Evolutionary conservation across 1,140 invertebrate species (phyloP), one percentile per base, ranked within the genome.

Genomic region (Nebria ingens): DNA sequence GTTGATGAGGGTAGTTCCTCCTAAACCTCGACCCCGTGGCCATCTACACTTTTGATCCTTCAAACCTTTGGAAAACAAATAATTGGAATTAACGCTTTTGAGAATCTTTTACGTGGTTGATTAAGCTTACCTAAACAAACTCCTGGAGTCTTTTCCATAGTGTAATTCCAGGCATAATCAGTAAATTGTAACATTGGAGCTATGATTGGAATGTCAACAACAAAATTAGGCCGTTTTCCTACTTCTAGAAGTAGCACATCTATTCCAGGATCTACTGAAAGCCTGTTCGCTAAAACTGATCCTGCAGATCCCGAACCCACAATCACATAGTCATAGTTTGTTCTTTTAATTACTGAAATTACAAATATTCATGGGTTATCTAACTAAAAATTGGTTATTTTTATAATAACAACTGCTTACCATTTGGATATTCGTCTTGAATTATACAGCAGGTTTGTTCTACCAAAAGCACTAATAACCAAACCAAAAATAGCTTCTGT

Each of bases 1-100:
- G 65, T 93, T 93, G 19, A 93, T 79, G 2, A 86, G 81, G 15
- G 83, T 86, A 1, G 82, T 79, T 1, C 89, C 89, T 1, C 89
- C 89, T 1, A 86, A 62, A 0, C 76, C 79, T 60, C 74, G 78
- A 1, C 82, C 82, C 51, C 79, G 67, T 0, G 81, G 81, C 74
- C 80, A 76, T 40, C 71, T 76, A 57, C 79, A 82, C 21, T 68
- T 65, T n/a, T 69, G 67, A 20, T 71, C 68, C 15, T 65, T 59
- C 75, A 79, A 77, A 25, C 73, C 73, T 75, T 52, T n/a, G n/a
- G n/a, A n/a, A n/a, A n/a, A n/a, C n/a, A n/a, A n/a, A n/a, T n/a
- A 59, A 65, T 61, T 56, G n/a, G 21, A 25, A n/a, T 29, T 23
- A 23, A 53, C 22, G 12, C 11, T 19, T 20, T 51, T 51, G 54